Base-by-base conservation (phyloP, 2,888 invertebrate species). In the Protonemura montana region DNA sequence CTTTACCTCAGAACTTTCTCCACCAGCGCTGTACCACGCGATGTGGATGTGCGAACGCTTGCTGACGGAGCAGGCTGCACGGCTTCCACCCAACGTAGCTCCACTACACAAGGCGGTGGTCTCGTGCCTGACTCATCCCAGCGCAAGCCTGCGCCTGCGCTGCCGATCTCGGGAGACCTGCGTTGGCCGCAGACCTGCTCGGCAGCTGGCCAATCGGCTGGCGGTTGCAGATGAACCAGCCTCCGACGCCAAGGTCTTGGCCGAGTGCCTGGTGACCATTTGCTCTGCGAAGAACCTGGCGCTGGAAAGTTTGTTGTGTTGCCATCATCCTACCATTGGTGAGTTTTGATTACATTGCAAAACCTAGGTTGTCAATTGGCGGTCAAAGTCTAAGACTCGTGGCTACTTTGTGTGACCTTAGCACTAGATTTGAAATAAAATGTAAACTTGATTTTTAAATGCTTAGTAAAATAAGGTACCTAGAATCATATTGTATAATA, bases 271-370 rank as follows among this genome's bases (percentile, higher is more conserved):
- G 85, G 90, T 90, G 16, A 89, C 91, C 13, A 88, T 92, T 84
- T 92, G 93, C 91, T 90, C 91, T 88, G 89, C 90, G 87, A 88
- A 89, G 87, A 88, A 89, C 85, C 90, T 97, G 82, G 94, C 94
- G 0, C 90, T 95, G 86, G 95, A 95, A 87, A 92, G 95, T 5
- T 90, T 98, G 30, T 92, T 95, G 21, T 93, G 95, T 78, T 93
- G 95, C 85, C 97, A 98, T 91, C 95, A 97, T 91, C 96, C 96
- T 0, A 93, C 94, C 76, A 93, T 96, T 76, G 90, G 92, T 92
- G 89, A 89, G 26, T 85, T n/a, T n/a, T n/a, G n/a, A n/a, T n/a
- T n/a, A n/a, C n/a, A n/a, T n/a, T n/a, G n/a, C n/a, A n/a, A n/a
- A n/a, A n/a, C n/a, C n/a, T n/a, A n/a, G n/a, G n/a, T n/a, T n/a